Conservation (phyloP, 2,888 invertebrate genomes). For the Kryphioiulus occultus region DNA sequence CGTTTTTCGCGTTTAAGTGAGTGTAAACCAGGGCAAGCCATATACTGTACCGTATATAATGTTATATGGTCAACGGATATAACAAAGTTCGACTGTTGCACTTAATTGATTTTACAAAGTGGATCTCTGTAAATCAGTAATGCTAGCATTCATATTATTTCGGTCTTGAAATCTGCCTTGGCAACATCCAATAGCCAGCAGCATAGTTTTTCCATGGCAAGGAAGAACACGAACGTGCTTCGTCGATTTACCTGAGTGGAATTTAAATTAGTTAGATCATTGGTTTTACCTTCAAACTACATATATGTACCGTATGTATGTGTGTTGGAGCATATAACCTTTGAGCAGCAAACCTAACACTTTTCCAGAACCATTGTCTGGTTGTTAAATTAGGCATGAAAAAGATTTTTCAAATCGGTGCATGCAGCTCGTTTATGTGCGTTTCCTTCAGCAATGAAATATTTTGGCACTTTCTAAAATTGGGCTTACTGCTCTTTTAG, state of each 20-base stretch:
- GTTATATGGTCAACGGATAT: no score
- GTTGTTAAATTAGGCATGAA: conserved; percentile 32
- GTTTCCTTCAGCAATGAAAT: neutral
- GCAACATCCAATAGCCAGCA: no score
- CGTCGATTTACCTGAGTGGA: neutral
- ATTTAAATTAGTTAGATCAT: neutral
- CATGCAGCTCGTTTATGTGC: conserved; percentile 10
- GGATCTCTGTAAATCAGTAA: no score
- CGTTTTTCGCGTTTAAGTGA: no score
- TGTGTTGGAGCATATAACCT: neutral
- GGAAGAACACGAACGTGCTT: neutral
- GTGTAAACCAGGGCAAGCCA: no score
- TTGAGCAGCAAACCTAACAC: neutral
- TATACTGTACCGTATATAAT: no score
- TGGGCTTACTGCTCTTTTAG: conserved; percentile 19
- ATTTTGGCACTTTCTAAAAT: conserved; percentile 37
- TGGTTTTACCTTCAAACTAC: neutral
- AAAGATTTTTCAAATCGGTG: conserved; percentile 27
- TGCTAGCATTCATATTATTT: no score
- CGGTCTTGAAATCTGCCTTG: no score
- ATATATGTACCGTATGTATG: neutral
- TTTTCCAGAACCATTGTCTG: neutral
- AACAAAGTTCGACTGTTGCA: no score
- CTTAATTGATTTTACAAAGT: no score
- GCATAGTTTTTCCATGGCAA: no score